Conservation (phyloP, 1,140 invertebrate species). For the Pseudobourletiella spinata region DNA sequence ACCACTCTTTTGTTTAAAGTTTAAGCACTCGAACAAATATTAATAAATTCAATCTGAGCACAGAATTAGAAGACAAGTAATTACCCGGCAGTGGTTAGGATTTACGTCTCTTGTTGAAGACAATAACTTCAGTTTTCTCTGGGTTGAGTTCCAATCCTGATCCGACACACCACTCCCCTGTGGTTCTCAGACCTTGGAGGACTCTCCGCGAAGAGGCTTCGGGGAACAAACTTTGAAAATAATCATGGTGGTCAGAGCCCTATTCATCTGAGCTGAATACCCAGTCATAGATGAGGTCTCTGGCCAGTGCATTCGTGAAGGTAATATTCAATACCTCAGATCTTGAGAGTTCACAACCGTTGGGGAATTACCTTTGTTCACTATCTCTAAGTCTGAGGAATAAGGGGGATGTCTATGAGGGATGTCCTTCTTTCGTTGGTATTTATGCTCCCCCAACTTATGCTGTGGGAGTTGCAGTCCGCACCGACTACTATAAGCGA, state of each 20-base stretch:
- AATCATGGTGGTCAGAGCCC: constrained; percentile 8
- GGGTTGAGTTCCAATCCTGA: not conserved
- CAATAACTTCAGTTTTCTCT: constrained; percentile 5
- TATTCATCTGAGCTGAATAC: not conserved
- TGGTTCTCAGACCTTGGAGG: constrained; percentile 1
- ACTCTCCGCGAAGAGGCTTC: not conserved
- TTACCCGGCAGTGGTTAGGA: too few relatives aligned
- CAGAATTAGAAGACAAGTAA: too few relatives aligned
- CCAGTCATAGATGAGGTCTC: not conserved
- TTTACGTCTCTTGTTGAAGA: constrained; percentile 1
- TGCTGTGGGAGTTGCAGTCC: too few relatives aligned
- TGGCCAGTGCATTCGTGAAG: not conserved
- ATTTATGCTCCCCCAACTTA: too few relatives aligned
- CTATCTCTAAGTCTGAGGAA: too few relatives aligned
- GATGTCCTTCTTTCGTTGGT: too few relatives aligned
- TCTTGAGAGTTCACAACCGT: not conserved
- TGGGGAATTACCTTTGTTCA: too few relatives aligned
- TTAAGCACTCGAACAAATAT: too few relatives aligned
- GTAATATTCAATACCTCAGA: constrained; percentile 9
- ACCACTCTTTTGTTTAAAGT: too few relatives aligned
- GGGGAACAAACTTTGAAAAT: not conserved
- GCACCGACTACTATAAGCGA: too few relatives aligned
- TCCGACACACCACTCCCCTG: constrained; percentile 9
- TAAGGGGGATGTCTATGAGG: too few relatives aligned
- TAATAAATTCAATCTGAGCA: too few relatives aligned